Base-by-base conservation (phyloP, 2,113 vertebrate species). In the Piaya cayana region DNA sequence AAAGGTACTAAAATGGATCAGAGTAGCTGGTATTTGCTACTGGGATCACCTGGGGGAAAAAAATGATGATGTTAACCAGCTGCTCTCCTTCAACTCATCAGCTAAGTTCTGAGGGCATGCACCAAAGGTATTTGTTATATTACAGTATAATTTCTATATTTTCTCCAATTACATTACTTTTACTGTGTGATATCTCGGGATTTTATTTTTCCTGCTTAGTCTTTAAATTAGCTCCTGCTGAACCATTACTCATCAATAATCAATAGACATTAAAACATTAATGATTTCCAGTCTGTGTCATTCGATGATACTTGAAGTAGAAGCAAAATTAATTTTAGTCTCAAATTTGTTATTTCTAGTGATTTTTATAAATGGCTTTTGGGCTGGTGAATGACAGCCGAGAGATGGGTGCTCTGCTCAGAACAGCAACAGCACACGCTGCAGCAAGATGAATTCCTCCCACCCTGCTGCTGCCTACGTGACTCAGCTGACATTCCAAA, bases 201-300 rank as follows among this genome's bases (percentile, higher is more conserved):
- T 67, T 80, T 82, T 39, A 32, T 65, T 81, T 71, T 56, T 43
- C 59, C 67, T 59, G 20, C 65, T 71, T 83, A 8, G 3, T 25
- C 84, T 88, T 83, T 43, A 36, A 71, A 90, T n/a, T 12, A 68
- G 70, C 74, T 87, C 52, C 88, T 37, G 5, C 65, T 69, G 47
- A 85, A 36, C 63, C 74, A 60, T 85, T 37, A 47, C 75, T 95
- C 95, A 87, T 64, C 91, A 82, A 60, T 68, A 92, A 85, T 34
- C 45, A 71, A 23, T 27, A 77, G 75, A 84, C n/a, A 5, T 56
- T 72, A 91, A 85, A 63, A 63, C 90, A 63, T 42, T 32, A 72
- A 74, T 89, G 60, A 85, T 50, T 92, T 88, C 79, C 71, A 90
- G 75, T 25, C 74, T 43, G 32, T 72, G 86, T 87, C 78, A 71